Evolutionary conservation across 2,888 invertebrate species (phyloP), one percentile per base, ranked within the genome.

Genomic region (Caenorhabditis uteleia): DNA sequence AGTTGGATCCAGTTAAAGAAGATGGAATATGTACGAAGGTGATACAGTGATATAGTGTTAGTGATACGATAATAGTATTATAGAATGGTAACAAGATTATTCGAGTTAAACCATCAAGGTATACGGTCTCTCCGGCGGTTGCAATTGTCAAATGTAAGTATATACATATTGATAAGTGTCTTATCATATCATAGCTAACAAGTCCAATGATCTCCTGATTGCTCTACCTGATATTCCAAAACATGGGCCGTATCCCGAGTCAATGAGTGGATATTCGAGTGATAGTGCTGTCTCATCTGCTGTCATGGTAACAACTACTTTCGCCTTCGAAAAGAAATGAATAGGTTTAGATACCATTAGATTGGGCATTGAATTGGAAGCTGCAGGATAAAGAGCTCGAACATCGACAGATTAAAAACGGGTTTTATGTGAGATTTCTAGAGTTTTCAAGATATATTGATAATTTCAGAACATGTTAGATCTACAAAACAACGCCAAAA

Each of bases 361-460:
- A 64, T 34, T 64, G 49, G 40, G 50, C 48, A 14, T 8, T 29
- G 14, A 49, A 54, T n/a, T 64, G 64, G 64, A 45, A 44, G 21
- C 8, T 38, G 3, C 48, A 39, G 3, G 53, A 53, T 36, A 64
- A 45, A 23, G 45, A 34, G 5, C 12, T 20, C 16, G 64, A 64
- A 21, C 57, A 64, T 45, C 48, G 45, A 12, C 51, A 51, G 16
- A 23, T 25, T 29, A 51, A 51, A 40, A 12, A 25, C 16, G 40
- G 21, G 34, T 16, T 21, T 7, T 18, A 16, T 6, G 16, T 42
- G 10, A 7, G 25, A 40, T 23, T 29, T 34, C 7, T 21, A 7
- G 20, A 46, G 7, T 10, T 12, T n/a, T 14, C 18, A 31, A 5
- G 3, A 21, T n/a, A 33, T n/a, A 26, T 5, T n/a, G 38, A 38